Conservation (phyloP, 1,140 invertebrate species). For the Maniola jurtina region DNA sequence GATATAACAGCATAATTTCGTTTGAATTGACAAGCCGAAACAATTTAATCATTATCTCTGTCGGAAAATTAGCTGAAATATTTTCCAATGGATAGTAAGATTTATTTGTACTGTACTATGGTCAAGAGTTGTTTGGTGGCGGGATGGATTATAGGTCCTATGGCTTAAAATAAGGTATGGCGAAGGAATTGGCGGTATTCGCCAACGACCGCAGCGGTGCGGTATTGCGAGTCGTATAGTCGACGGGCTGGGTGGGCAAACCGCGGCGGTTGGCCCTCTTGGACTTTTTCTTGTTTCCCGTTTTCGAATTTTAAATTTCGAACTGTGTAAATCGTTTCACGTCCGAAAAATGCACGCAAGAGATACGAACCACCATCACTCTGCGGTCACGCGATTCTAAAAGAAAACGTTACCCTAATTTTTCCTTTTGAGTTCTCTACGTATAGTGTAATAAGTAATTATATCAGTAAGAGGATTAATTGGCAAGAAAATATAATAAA, state of each 20-base stretch:
- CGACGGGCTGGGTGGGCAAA: slow-evolving; percentile 68
- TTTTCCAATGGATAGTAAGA: slow-evolving; percentile 28
- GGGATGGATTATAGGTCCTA: slow-evolving; percentile 45
- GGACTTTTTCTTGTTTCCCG: slow-evolving; percentile 55
- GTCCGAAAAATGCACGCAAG: slow-evolving; percentile 44
- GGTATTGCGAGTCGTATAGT: slow-evolving; percentile 50
- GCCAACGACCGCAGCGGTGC: slow-evolving; percentile 61
- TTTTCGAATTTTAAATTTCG: slow-evolving; percentile 60
- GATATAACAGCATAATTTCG: slow-evolving; percentile 78
- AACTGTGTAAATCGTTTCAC: slow-evolving; percentile 52
- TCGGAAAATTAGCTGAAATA: slow-evolving; percentile 58
- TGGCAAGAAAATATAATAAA: slow-evolving; percentile 52
- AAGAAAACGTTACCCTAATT: slow-evolving; percentile 29
- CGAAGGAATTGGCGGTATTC: slow-evolving; percentile 75
- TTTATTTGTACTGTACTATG: slow-evolving; percentile 33
- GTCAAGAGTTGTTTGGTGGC: slow-evolving; percentile 35
- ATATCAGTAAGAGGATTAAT: slow-evolving; percentile 45
- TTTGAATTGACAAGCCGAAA: slow-evolving; percentile 78
- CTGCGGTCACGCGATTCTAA: slow-evolving; percentile 41
- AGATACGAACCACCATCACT: slow-evolving; percentile 35
- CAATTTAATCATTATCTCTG: slow-evolving; percentile 76
- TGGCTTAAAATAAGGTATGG: slow-evolving; percentile 46
- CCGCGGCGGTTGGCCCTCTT: slow-evolving; percentile 58
- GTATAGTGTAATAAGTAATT: slow-evolving; percentile 60
- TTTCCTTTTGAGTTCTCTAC: slow-evolving; percentile 29